These are phyloP conservation scores for Temnothorax longispinosus DNA, from an alignment of 1,140 invertebrate genomes.

Conservation along the genomic window DNA sequence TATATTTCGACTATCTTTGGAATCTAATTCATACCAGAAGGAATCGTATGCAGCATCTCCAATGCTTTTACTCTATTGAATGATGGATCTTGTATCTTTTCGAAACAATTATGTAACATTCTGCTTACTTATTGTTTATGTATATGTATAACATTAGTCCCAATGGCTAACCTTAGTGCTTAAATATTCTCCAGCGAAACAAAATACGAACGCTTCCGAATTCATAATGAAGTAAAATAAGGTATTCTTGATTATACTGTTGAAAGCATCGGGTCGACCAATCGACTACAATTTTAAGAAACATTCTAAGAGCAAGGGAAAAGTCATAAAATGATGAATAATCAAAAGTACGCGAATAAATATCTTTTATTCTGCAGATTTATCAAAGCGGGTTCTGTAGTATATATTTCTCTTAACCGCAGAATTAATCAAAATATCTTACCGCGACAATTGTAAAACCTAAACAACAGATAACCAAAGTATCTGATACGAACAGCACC, in stretches of 20 bases:
- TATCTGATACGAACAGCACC: conserved; percentile 5
- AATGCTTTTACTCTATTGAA: conserved; percentile 49
- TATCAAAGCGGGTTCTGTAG: neutral
- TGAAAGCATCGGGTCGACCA: neutral
- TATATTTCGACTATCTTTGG: conserved; percentile 28
- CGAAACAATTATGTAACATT: neutral
- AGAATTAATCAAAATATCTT: neutral
- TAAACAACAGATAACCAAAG: conserved; percentile 30
- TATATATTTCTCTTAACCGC: neutral
- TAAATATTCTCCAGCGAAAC: conserved; percentile 65
- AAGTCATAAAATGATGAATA: neutral
- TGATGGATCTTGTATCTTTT: neutral
- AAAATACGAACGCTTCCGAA: conserved; percentile 55
- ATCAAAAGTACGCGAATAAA: neutral
- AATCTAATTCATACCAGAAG: conserved; percentile 45
- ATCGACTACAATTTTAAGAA: conserved; percentile 49
- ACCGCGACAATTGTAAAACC: conserved; percentile 24
- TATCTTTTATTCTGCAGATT: neutral
- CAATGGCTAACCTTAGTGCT: conserved; percentile 39
- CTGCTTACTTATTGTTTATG: neutral
- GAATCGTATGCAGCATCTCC: conserved; percentile 46
- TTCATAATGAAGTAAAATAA: conserved; percentile 47
- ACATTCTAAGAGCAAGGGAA: neutral
- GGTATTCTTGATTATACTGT: conserved; percentile 11
- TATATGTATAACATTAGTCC: neutral